A percentile compares a stretch with the other conserved stretches of the same genome.
phyloP scores from a whole-genome alignment of 2,113 vertebrate genomes.

The Gadus chalcogrammus region DNA sequence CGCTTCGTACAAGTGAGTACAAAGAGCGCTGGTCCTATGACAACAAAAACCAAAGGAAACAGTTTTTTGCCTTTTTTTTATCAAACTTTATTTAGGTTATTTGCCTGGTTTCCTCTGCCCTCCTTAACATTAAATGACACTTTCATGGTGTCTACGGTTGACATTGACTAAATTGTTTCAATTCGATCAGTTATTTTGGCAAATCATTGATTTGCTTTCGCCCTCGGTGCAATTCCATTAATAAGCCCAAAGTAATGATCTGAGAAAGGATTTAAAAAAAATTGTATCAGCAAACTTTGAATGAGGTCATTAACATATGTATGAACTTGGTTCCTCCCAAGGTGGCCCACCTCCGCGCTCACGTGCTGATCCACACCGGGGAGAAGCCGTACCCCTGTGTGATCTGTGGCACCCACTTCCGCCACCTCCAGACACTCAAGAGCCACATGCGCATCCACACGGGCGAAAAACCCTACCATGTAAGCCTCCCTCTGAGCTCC shows the following conservation, averaged over 20 bases:
- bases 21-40: background rate
- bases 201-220: no score
- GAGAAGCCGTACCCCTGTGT: constrained; percentile 97
- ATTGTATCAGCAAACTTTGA: background rate
- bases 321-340: constrained; percentile 37
- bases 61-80: no score
- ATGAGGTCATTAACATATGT: background rate
- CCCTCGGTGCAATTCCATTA: no score
- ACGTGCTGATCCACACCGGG: constrained; percentile 93
- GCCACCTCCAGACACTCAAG: constrained; percentile 95
- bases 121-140: no score
- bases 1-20: constrained; percentile 82
- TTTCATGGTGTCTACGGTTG: no score
- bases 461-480: constrained; percentile 97
- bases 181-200: no score
- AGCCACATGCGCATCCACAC: constrained; percentile 98
- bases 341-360: constrained; percentile 96
- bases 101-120: no score
- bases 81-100: background rate
- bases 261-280: no score
- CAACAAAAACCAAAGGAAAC: background rate
- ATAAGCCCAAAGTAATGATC: no score
- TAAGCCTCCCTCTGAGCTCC: constrained; percentile 59
- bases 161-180: no score
- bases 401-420: constrained; percentile 92